phyloP scores from a whole-genome alignment of 2,113 vertebrate species.

The Noturus placidus region DNA sequence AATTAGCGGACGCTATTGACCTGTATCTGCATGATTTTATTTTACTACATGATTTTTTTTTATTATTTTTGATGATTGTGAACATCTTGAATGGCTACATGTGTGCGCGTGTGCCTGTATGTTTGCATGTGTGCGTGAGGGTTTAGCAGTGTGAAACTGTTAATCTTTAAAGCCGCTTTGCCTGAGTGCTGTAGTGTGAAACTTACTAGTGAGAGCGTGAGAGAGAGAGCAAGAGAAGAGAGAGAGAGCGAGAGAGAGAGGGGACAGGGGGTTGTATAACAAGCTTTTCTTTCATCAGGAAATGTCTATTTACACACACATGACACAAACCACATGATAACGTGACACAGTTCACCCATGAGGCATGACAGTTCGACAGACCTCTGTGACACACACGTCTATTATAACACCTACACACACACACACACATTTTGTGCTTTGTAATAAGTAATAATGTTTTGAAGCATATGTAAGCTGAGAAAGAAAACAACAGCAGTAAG shows the following conservation, averaged over 20 bases:
- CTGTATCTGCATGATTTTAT: not conserved
- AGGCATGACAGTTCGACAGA: constrained; percentile 25
- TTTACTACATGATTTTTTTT: not conserved
- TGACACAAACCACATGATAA: constrained; percentile 33
- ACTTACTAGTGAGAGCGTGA: constrained; percentile 54
- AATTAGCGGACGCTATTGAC: not conserved
- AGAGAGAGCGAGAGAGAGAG: constrained; percentile 37
- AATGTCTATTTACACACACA: constrained; percentile 42
- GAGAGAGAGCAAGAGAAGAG: constrained; percentile 38
- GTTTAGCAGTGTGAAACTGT: constrained; percentile 64
- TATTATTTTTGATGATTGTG: not conserved
- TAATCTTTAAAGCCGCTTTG: constrained; percentile 78
- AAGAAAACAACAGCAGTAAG: constrained; percentile 9
- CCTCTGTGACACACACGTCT: constrained; percentile 10
- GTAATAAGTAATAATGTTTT: constrained; percentile 8
- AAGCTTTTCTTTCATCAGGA: constrained; percentile 54
- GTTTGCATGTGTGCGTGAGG: constrained; percentile 51
- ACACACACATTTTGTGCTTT: constrained; percentile 17
- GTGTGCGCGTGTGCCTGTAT: constrained; percentile 42
- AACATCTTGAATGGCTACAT: not conserved
- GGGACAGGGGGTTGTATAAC: constrained; percentile 63
- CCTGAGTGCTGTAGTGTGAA: constrained; percentile 68
- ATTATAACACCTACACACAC: not conserved
- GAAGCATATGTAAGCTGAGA: not conserved
- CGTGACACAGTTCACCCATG: constrained; percentile 27